Percentiles rank a stretch among this genome's conserved stretches.
Evolutionary conservation across 2,888 invertebrate genomes (phyloP).

Genomic region (Aspidiotus rigidus): DNA sequence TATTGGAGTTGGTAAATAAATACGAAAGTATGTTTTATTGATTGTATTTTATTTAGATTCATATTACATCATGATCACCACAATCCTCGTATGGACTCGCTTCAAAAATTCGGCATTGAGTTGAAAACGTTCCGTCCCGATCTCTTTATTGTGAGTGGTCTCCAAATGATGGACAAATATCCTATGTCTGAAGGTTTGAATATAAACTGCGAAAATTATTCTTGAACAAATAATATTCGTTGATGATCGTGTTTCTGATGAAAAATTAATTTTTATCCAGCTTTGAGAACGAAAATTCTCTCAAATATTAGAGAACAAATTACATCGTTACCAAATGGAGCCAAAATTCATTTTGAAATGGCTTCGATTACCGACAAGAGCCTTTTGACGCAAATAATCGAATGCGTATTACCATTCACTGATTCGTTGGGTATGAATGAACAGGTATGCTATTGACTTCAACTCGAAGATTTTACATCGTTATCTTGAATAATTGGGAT

Average conservation of each 20-base stretch:
- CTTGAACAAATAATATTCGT: background rate
- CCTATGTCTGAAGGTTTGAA: conserved; percentile 53
- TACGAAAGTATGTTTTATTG: conserved; percentile 3
- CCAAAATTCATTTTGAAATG: conserved; percentile 74
- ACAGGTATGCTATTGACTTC: conserved; percentile 46
- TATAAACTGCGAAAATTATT: conserved; percentile 14
- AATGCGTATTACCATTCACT: conserved; percentile 60
- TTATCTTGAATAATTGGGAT: background rate
- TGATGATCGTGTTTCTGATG: background rate
- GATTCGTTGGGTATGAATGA: conserved; percentile 84
- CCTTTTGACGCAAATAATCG: conserved; percentile 56
- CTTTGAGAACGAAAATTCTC: conserved; percentile 50
- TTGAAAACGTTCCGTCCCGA: conserved; percentile 57
- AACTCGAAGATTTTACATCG: background rate
- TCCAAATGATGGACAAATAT: conserved; percentile 84
- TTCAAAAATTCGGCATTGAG: conserved; percentile 58
- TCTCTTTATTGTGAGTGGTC: conserved; percentile 67
- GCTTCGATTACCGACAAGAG: conserved; percentile 70
- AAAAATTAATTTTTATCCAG: conserved; percentile 44
- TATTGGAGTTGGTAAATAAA: background rate
- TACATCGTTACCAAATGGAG: conserved; percentile 49
- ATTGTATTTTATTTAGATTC: conserved; percentile 46
- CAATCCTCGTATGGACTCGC: conserved; percentile 63
- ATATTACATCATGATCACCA: conserved; percentile 74
- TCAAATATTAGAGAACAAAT: conserved; percentile 54